phyloP scores from a whole-genome alignment of 2,797 vertebrate species.

The Falco novaeseelandiae region DNA sequence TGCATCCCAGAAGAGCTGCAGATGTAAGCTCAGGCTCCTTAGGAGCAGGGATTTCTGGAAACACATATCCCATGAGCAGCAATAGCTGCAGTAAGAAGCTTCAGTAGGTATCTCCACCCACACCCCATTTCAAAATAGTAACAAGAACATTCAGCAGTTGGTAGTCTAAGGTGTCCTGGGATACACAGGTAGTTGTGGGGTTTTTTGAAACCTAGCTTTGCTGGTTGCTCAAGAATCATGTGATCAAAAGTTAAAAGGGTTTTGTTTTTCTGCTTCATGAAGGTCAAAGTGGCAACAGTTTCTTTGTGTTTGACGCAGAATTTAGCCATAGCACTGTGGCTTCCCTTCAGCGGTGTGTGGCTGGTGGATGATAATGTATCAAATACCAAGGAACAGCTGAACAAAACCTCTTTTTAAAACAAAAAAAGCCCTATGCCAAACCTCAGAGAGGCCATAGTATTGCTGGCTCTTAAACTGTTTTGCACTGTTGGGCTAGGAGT shows the following conservation, averaged over 20 bases:
- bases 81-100: neutral
- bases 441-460: neutral
- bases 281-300: neutral
- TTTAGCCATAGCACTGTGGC: accelerated
- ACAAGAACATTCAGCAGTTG: neutral
- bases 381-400: neutral
- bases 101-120: neutral
- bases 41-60: neutral
- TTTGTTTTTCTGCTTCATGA: neutral
- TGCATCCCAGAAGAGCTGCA: neutral
- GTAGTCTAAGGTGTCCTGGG: neutral
- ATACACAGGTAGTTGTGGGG: neutral
- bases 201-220: neutral
- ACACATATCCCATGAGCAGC: neutral
- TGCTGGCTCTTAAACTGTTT: neutral
- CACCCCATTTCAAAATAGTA: neutral
- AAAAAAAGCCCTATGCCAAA: neutral
- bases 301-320: neutral
- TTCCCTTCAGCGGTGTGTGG: neutral
- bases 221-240: neutral
- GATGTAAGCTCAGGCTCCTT: neutral
- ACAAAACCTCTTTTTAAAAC: slow-evolving; percentile 1
- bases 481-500: neutral
- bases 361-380: neutral
- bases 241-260: neutral